These are phyloP conservation scores for Tachina fera DNA, from an alignment of 2,888 invertebrate species.

Conservation along the genomic window DNA sequence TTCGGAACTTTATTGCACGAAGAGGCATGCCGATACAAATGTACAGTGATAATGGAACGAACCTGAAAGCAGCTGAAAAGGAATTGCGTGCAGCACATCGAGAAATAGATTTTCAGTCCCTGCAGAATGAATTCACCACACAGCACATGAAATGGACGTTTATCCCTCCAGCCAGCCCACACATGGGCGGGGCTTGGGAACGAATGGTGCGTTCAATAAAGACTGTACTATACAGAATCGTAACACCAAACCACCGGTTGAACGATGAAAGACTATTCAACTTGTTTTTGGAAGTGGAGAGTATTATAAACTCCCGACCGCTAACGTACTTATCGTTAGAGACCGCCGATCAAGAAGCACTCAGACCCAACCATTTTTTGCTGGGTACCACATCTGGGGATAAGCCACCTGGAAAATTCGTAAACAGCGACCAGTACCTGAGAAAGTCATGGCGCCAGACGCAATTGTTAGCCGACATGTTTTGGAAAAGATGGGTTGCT, in stretches of 20 bases:
- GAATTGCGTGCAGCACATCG: no score
- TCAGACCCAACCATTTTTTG: constrained; percentile 10
- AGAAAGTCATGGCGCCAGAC: constrained; percentile 22
- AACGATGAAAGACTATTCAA: no score
- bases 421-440: constrained; percentile 4
- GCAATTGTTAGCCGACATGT: constrained; percentile 14
- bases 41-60: no score
- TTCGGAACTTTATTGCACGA: constrained; percentile 52
- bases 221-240: background rate
- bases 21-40: background rate
- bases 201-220: constrained; percentile 32
- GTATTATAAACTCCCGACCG: background rate
- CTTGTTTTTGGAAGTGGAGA: background rate
- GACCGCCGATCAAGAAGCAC: constrained; percentile 1
- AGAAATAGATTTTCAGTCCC: no score
- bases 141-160: constrained; percentile 2
- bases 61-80: no score
- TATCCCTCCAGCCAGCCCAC: background rate
- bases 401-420: constrained; percentile 12
- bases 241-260: no score
- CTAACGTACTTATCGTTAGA: constrained; percentile 7
- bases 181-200: constrained; percentile 5
- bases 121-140: background rate
- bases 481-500: constrained; percentile 7
- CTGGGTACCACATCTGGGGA: constrained; percentile 4